Evolutionary conservation across 1,140 invertebrate genomes (phyloP), one percentile per base, ranked within the genome.

Genomic region (Vanessa tameamea): DNA sequence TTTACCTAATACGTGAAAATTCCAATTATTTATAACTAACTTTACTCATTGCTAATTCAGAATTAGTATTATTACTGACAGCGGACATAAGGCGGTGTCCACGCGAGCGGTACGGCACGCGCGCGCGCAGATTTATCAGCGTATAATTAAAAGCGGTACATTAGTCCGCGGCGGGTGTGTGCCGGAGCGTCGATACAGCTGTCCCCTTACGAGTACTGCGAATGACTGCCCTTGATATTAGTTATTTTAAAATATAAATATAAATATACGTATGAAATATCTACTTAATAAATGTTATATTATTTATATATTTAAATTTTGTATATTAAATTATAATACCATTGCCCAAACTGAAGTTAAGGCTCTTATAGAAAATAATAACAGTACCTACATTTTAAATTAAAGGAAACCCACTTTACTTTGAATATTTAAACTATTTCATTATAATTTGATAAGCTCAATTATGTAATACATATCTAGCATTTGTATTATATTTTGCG

Each of bases 61-160:
- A 59, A 61, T 31, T 61, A 43, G 57, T 61, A 37, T 61, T 61
- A 61, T 61, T 61, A 61, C 12, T 5, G 12, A 1, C 16, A 61
- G 31, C 47, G 37, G 37, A 57, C 71, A 85, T 86, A 87, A 90
- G 86, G 87, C 77, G 57, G 75, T 73, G 82, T 81, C 66, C 83
- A 83, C 80, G 78, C 78, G 83, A 80, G 75, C 79, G 85, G 83
- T 81, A 84, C 85, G 86, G 83, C 84, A 69, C 77, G 85, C 85
- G 83, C 87, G 66, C 79, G 87, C 88, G 86, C 84, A 87, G 88
- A 90, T 92, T 92, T 92, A 92, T 92, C 90, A 91, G 85, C 78
- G 75, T 84, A 81, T 90, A 92, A 92, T 92, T 90, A 92, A 92
- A 86, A 79, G 87, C 85, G 82, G 80, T 77, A 77, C 86, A 87